These are phyloP conservation scores for Myopa testacea DNA, from an alignment of 2,888 invertebrate genomes.

Conservation along the genomic window DNA sequence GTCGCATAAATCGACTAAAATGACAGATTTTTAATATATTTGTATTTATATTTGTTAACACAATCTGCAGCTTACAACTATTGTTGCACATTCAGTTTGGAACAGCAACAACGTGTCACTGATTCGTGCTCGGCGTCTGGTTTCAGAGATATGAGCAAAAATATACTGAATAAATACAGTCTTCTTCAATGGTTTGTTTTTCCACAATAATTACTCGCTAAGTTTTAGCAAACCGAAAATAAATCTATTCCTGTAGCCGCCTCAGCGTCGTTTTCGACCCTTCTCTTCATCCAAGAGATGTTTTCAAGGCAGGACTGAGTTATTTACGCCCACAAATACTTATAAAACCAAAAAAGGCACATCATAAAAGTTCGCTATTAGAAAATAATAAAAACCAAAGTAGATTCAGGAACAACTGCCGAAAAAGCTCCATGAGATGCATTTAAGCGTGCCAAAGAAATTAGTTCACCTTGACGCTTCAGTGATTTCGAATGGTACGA, in stretches of 20 bases:
- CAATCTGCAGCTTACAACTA: conserved; percentile 1
- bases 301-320: background rate
- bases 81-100: background rate
- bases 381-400: background rate
- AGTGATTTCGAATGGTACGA: conserved; percentile 30
- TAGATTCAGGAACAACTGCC: conserved; percentile 2
- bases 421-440: conserved; percentile 55
- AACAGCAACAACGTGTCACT: no score
- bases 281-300: background rate
- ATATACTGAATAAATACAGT: no score
- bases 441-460: conserved; percentile 55
- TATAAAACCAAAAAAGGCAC: background rate
- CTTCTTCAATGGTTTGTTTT: no score
- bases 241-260: no score
- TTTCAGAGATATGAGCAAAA: no score
- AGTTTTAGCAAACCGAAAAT: no score
- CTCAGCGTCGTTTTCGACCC: no score
- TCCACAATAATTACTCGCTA: no score
- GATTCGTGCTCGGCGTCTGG: no score
- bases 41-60: conserved; percentile 26
- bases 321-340: background rate
- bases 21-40: background rate
- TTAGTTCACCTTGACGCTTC: conserved; percentile 37
- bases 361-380: background rate
- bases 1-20: conserved; percentile 12